Conservation (phyloP, 2,113 vertebrate genomes). For the Grallaria varia region DNA sequence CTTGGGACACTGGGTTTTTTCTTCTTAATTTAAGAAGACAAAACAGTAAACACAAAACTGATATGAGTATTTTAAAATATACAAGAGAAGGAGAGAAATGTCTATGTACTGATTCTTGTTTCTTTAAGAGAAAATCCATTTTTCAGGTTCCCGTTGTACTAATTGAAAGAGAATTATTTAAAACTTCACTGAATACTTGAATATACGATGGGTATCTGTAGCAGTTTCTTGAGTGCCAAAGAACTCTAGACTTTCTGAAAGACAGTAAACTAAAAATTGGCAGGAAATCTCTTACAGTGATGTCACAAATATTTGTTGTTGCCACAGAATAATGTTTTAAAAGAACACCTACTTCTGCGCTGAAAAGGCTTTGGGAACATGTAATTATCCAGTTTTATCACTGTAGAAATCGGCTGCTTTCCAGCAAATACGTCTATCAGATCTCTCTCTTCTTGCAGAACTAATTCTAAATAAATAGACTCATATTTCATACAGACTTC, state of each 20-base stretch:
- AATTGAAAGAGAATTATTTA: conserved; percentile 79
- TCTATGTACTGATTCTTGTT: conserved; percentile 57
- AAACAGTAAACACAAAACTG: conserved; percentile 48
- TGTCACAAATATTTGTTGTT: conserved; percentile 54
- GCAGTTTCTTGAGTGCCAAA: conserved; percentile 64
- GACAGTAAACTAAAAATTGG: conserved; percentile 63
- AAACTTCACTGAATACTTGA: conserved; percentile 76
- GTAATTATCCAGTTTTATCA: conserved; percentile 42
- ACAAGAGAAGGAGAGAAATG: conserved; percentile 40
- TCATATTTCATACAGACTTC: background rate
- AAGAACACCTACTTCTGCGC: conserved; percentile 45
- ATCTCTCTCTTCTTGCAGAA: background rate
- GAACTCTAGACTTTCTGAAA: conserved; percentile 64
- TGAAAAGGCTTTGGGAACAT: conserved; percentile 44
- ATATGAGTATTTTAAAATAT: conserved; percentile 48
- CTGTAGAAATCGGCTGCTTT: conserved; percentile 53
- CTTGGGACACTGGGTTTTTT: background rate
- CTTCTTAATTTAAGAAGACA: conserved; percentile 40
- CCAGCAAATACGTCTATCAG: background rate
- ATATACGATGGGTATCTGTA: conserved; percentile 59
- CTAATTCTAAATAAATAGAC: background rate
- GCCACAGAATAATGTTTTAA: conserved; percentile 55
- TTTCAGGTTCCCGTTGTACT: conserved; percentile 65
- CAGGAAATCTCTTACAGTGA: conserved; percentile 51
- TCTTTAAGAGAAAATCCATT: conserved; percentile 73